Evolutionary conservation across 2,113 vertebrate species (phyloP), one percentile per base, ranked within the genome.

Genomic region (Euleptes europaea): DNA sequence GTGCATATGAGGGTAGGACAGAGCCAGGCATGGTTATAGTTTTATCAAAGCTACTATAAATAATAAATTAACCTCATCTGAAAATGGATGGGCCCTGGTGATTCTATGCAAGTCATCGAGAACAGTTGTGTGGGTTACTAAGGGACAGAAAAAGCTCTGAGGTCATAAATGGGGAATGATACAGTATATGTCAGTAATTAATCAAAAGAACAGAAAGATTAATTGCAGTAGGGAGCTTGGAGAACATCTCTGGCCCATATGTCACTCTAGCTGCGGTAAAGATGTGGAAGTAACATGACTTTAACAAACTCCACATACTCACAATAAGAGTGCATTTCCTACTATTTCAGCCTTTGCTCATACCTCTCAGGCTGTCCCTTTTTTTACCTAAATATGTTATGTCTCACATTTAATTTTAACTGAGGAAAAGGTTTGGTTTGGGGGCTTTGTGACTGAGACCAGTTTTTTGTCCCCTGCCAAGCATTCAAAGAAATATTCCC

Each of bases 171-270:
- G 19, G 42, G 84, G 84, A 88, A 42, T 69, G 70, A 80, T 87
- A 71, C 86, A 49, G 54, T 77, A 33, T 40, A 67, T 83, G 51
- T 74, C 88, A 90, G 82, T 84, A 94, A 86, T 88, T 93, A 91
- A 91, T 91, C 90, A 92, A 82, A 38, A 82, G 73, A 93, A 84
- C 28, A 67, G 76, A 72, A 90, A 88, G 86, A 91, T 89, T 80
- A 92, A 91, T 84, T 87, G 84, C 72, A 84, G 78, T 0, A 0
- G 54, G 71, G 57, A 69, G 63, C 71, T 84, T 31, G 35, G 84
- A 84, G 12, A 91, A 73, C 54, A 72, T 89, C 76, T 85, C 81
- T 75, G 82, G n/a, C 86, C 54, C 76, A 79, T n/a, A 31, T 82
- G 84, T 67, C 42, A 57, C 76, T 88, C 47, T 80, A 81, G 71